These are phyloP conservation scores for Saiga tatarica DNA, from an alignment of 2,113 vertebrate genomes.

Conservation along the genomic window DNA sequence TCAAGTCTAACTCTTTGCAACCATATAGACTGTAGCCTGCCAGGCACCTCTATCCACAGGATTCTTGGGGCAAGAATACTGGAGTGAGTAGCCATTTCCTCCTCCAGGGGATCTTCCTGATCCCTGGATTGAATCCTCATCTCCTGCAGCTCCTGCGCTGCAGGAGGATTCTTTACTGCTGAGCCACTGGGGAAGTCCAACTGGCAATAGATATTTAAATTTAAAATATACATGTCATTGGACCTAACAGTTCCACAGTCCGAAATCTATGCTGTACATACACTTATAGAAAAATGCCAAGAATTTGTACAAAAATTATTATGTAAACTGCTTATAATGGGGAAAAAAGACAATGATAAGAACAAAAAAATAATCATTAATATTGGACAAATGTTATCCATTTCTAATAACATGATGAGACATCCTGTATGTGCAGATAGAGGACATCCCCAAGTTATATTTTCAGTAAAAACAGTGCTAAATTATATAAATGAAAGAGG, in stretches of 20 bases:
- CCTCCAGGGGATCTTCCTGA: background rate
- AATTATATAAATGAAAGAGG: background rate
- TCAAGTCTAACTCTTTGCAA: accelerated
- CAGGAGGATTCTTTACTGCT: background rate
- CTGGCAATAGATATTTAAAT: background rate
- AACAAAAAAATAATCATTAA: background rate
- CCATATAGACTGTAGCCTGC: background rate
- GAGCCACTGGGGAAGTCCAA: background rate
- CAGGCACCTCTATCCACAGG: background rate
- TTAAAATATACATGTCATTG: background rate
- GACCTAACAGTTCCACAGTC: background rate
- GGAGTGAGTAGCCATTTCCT: background rate
- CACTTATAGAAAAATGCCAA: background rate
- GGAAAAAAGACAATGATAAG: background rate
- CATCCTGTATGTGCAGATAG: background rate
- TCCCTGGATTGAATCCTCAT: background rate
- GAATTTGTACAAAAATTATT: background rate
- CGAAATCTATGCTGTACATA: background rate
- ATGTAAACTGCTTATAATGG: background rate
- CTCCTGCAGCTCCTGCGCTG: background rate
- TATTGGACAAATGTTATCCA: background rate
- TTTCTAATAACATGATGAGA: background rate
- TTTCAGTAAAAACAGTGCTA: background rate
- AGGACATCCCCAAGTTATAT: background rate
- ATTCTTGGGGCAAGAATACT: background rate